phyloP scores from a whole-genome alignment of 2,797 vertebrate genomes.

The Euthynnus affinis region DNA sequence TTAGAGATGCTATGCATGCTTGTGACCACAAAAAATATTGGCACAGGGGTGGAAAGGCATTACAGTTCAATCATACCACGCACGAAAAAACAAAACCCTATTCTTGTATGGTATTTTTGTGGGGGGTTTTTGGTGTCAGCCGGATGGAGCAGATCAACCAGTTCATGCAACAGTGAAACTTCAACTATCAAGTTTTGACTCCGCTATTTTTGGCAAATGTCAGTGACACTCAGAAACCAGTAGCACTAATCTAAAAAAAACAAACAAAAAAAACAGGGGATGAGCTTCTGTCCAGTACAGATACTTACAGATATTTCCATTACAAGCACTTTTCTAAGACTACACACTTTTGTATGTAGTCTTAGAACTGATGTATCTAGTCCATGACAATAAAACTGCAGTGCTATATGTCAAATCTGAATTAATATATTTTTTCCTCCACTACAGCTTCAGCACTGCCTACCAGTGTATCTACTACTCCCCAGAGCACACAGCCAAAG shows the following conservation, averaged over 20 bases:
- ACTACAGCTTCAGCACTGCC: constrained; percentile 90
- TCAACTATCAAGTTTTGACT: not conserved
- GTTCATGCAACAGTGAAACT: not conserved
- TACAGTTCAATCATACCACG: not conserved
- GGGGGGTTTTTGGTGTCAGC: not conserved
- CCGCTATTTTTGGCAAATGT: constrained; percentile 20
- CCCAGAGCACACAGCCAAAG: constrained; percentile 97
- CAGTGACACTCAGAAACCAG: constrained; percentile 5
- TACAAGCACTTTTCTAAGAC: constrained; percentile 19
- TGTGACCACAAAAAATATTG: not conserved
- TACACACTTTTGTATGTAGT: constrained; percentile 5
- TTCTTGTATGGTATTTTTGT: not conserved
- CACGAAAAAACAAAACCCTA: not conserved
- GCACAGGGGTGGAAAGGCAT: not conserved
- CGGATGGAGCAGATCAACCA: constrained; percentile 13
- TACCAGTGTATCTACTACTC: constrained; percentile 99
- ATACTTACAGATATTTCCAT: constrained; percentile 26
- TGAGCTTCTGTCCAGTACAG: not conserved
- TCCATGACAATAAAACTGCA: not conserved
- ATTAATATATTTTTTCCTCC: constrained; percentile 13
- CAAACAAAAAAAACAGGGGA: constrained; percentile 1
- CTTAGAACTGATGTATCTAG: not conserved
- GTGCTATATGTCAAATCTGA: constrained; percentile 10
- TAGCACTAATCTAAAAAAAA: constrained; percentile 16
- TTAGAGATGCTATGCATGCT: not conserved